Conservation (phyloP, 2,888 invertebrate genomes). For the Falcaria lacertinaria region DNA sequence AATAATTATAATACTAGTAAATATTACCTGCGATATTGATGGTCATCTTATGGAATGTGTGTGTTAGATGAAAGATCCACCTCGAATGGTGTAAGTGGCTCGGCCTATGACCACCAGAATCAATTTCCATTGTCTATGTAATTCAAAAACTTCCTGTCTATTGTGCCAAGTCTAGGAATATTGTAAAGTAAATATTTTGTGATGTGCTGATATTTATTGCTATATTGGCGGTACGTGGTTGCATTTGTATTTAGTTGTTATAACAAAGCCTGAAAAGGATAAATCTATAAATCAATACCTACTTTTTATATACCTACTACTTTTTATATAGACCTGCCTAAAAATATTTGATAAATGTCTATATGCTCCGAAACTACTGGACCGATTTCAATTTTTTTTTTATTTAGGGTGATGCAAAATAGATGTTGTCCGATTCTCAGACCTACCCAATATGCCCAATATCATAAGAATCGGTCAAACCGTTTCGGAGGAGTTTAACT, state of each 20-base stretch:
- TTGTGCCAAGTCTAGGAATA: conserved; percentile 6
- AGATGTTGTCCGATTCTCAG: too few relatives aligned
- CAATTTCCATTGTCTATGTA: conserved; percentile 14
- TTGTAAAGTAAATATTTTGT: conserved; percentile 15
- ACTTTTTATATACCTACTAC: too few relatives aligned
- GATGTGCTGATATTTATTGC: conserved; percentile 4
- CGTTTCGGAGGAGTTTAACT: too few relatives aligned
- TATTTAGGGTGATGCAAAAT: too few relatives aligned
- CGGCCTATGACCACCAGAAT: conserved; percentile 4
- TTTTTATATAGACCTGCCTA: too few relatives aligned
- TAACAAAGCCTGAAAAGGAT: conserved; percentile 41
- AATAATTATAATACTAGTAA: not conserved
- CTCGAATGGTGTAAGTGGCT: not conserved
- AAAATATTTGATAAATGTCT: too few relatives aligned
- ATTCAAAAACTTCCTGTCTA: conserved; percentile 24
- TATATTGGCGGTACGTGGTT: conserved; percentile 39
- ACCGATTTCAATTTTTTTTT: too few relatives aligned
- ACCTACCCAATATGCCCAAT: too few relatives aligned
- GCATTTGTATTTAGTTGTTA: conserved; percentile 32
- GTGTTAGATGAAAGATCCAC: conserved; percentile 8
- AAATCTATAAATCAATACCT: too few relatives aligned
- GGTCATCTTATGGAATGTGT: conserved; percentile 7
- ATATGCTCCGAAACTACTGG: too few relatives aligned
- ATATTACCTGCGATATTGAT: conserved; percentile 20
- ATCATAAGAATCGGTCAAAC: too few relatives aligned